phyloP scores from a whole-genome alignment of 2,888 invertebrate genomes.

The Villa cingulata region DNA sequence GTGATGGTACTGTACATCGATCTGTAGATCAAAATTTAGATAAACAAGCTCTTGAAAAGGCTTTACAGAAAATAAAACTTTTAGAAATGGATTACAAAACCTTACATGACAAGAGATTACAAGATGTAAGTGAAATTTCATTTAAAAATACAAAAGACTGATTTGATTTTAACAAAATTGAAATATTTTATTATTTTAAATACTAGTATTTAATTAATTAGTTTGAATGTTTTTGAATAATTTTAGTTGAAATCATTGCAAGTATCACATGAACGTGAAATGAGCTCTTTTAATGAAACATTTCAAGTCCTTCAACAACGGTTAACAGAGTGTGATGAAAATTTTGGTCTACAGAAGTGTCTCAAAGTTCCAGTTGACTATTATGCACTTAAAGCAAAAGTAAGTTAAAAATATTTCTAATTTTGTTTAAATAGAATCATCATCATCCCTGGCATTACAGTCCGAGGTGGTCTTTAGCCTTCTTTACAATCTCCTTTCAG shows the following conservation, averaged over 20 bases:
- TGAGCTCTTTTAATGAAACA: slow-evolving; percentile 37
- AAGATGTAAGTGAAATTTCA: slow-evolving; percentile 52
- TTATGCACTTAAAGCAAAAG: slow-evolving; percentile 36
- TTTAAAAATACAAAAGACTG: too few relatives aligned
- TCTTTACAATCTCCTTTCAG: too few relatives aligned
- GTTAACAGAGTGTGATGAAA: slow-evolving; percentile 33
- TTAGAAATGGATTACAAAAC: slow-evolving; percentile 63
- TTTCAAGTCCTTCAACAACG: slow-evolving; percentile 34
- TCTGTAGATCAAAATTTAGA: slow-evolving; percentile 23
- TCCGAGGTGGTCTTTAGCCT: too few relatives aligned
- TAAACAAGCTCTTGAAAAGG: slow-evolving; percentile 29
- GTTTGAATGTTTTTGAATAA: not conserved
- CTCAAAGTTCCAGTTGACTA: slow-evolving; percentile 36
- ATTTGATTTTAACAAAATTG: too few relatives aligned
- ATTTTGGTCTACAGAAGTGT: slow-evolving; percentile 31
- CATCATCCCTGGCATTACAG: too few relatives aligned
- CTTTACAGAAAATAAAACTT: slow-evolving; percentile 50
- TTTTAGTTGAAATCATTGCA: slow-evolving; percentile 59
- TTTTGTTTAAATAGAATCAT: too few relatives aligned
- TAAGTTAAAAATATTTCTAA: slow-evolving; percentile 18
- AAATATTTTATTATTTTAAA: not conserved
- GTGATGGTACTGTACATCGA: slow-evolving; percentile 27
- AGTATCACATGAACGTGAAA: slow-evolving; percentile 56
- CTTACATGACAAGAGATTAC: slow-evolving; percentile 61
- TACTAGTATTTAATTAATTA: not conserved